A percentile compares a stretch with the other conserved stretches of the same genome.
Evolutionary conservation across 2,113 vertebrate genomes (phyloP).

Genomic region (Mustela nigripes): DNA sequence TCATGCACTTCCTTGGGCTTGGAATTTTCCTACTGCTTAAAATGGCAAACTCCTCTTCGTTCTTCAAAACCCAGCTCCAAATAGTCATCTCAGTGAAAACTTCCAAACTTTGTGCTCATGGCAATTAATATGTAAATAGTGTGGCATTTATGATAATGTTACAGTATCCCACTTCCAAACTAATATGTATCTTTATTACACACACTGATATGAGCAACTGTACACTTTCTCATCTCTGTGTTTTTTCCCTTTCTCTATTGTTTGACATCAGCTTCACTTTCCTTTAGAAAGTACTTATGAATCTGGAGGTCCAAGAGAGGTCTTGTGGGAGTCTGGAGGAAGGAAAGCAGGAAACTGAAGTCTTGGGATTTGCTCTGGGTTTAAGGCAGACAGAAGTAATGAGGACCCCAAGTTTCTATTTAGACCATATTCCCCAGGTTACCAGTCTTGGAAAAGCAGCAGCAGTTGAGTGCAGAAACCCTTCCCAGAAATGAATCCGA

Average conservation of each 20-base stretch:
- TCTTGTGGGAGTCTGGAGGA: not conserved
- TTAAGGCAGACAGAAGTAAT: not conserved
- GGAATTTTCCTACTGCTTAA: not conserved
- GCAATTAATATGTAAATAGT: not conserved
- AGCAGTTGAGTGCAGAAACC: not conserved
- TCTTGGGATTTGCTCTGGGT: not conserved
- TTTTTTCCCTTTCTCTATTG: not conserved
- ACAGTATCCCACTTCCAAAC: not conserved
- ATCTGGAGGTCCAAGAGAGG: not conserved
- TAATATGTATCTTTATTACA: not conserved
- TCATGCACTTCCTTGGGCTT: not conserved
- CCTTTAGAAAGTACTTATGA: not conserved
- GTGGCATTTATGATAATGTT: not conserved
- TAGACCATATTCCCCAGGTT: not conserved
- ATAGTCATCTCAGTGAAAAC: not conserved
- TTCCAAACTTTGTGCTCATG: not conserved
- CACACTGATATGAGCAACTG: not conserved
- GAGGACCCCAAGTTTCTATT: not conserved
- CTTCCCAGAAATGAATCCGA: slow-evolving; percentile 14
- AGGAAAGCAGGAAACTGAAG: not conserved
- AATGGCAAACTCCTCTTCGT: not conserved
- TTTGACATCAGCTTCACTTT: not conserved
- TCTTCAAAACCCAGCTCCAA: slow-evolving; percentile 25
- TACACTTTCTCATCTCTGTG: not conserved
- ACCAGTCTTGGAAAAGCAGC: not conserved